Evolutionary conservation across 2,888 invertebrate species (phyloP).

Genomic region (Dasypogon diadema): DNA sequence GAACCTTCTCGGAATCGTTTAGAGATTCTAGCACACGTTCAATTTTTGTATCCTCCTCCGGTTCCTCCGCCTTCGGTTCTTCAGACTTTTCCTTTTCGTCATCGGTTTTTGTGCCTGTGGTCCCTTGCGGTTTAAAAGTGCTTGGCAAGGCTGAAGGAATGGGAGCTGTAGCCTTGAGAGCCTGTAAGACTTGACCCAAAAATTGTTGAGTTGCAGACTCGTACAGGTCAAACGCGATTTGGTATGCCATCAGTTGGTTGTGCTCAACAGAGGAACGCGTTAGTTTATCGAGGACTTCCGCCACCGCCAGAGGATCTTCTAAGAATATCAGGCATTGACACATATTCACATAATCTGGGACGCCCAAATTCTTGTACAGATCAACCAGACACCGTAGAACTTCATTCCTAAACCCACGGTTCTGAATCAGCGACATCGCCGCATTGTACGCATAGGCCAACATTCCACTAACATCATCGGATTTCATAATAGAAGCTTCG

Average conservation of each 20-base stretch:
- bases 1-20: conserved; percentile 86
- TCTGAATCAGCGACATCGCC: conserved; percentile 95
- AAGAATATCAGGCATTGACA: conserved; percentile 97
- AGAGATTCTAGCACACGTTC: conserved; percentile 73
- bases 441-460: conserved; percentile 96
- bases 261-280: conserved; percentile 80
- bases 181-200: conserved; percentile 86
- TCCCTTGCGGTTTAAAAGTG: conserved; percentile 79
- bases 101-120: conserved; percentile 64
- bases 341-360: conserved; percentile 98
- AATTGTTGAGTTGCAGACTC: conserved; percentile 99
- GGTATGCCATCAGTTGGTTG: conserved; percentile 95
- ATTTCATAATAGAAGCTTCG: conserved; percentile 89
- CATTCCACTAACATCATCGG: conserved; percentile 92
- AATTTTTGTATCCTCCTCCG: conserved; percentile 70
- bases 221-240: conserved; percentile 98
- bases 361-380: conserved; percentile 87
- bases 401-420: conserved; percentile 91
- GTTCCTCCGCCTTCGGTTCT: conserved; percentile 69
- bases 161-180: conserved; percentile 84
- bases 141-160: conserved; percentile 81
- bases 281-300: conserved; percentile 91
- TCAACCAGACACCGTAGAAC: conserved; percentile 90
- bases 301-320: conserved; percentile 93
- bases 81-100: conserved; percentile 60